A percentile compares a stretch with the other conserved stretches of the same genome.
Conservation (phyloP, 1,140 invertebrate genomes). For the Helicoverpa zea region DNA sequence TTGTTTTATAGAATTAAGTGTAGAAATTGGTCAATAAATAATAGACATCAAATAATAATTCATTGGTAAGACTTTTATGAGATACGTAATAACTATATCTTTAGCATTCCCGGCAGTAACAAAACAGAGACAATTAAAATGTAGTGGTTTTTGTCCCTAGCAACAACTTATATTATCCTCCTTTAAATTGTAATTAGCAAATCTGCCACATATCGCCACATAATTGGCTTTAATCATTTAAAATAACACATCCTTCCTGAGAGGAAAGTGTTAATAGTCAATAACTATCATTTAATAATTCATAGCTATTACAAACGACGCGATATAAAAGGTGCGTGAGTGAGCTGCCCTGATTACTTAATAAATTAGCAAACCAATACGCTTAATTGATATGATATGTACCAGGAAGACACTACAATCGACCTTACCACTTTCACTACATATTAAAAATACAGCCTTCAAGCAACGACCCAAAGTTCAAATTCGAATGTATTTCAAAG, state of each 20-base stretch:
- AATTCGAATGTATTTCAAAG: constrained; percentile 43
- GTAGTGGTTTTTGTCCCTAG: background rate
- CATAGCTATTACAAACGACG: constrained; percentile 1
- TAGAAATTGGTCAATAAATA: no score
- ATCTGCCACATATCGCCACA: background rate
- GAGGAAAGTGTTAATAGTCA: constrained; percentile 28
- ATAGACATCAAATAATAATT: no score
- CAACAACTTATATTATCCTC: background rate
- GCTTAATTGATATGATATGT: constrained; percentile 81
- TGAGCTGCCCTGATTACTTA: constrained; percentile 77
- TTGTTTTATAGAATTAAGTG: no score
- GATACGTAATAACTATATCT: no score
- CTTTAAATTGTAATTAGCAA: background rate
- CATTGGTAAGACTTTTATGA: no score
- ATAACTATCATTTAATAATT: constrained; percentile 11
- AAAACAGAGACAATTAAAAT: no score
- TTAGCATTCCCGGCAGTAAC: no score
- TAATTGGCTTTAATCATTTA: background rate
- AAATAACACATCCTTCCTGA: background rate
- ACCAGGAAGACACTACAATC: constrained; percentile 80
- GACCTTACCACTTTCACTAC: constrained; percentile 56
- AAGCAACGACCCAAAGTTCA: constrained; percentile 37
- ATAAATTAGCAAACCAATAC: constrained; percentile 80
- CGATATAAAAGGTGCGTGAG: constrained; percentile 69
- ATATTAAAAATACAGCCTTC: constrained; percentile 12